Evolutionary conservation across 2,888 invertebrate genomes (phyloP).

Genomic region (Girardia tigrina): DNA sequence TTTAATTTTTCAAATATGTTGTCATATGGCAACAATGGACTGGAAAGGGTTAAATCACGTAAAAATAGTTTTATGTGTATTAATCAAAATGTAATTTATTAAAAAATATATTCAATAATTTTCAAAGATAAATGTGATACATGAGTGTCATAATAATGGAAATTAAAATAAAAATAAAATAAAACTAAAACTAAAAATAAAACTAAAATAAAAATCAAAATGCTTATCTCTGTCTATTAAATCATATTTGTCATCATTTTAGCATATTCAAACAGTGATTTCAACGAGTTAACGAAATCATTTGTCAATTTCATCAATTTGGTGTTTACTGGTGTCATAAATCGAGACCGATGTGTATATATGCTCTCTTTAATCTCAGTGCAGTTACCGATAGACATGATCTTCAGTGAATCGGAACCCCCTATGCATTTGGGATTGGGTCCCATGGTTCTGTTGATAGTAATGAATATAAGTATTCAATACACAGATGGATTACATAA

Average conservation of each 20-base stretch:
- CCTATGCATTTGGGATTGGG: background rate
- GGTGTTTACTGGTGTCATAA: background rate
- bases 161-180: too few relatives aligned
- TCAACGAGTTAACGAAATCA: constrained; percentile 1
- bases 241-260: background rate
- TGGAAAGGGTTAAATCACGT: too few relatives aligned
- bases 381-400: background rate
- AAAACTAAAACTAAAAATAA: too few relatives aligned
- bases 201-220: too few relatives aligned
- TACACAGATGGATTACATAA: background rate
- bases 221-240: too few relatives aligned
- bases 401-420: background rate
- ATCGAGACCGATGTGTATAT: background rate
- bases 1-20: too few relatives aligned
- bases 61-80: too few relatives aligned
- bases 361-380: background rate
- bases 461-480: background rate
- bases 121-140: too few relatives aligned
- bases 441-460: background rate
- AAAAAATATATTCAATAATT: too few relatives aligned
- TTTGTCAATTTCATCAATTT: constrained; percentile 8
- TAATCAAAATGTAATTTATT: too few relatives aligned
- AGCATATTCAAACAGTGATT: background rate
- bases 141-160: too few relatives aligned
- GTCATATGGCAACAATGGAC: too few relatives aligned